phyloP scores from a whole-genome alignment of 2,113 vertebrate genomes.

The Sigmodon hispidus region DNA sequence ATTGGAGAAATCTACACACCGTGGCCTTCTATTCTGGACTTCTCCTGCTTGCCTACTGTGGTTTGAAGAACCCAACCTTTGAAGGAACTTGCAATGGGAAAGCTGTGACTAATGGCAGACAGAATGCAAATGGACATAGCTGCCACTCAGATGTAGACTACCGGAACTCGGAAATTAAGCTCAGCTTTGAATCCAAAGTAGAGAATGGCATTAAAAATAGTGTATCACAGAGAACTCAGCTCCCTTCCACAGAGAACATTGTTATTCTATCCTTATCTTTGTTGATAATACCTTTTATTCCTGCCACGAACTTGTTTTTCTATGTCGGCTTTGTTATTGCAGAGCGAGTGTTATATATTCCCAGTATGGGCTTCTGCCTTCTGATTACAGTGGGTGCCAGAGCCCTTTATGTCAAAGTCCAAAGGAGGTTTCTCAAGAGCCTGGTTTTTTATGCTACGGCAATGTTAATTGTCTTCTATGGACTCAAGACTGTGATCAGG shows the following conservation, averaged over 20 bases:
- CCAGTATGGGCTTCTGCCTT: slow-evolving; percentile 99
- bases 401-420: slow-evolving; percentile 91
- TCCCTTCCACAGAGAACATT: slow-evolving; percentile 94
- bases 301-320: slow-evolving; percentile 98
- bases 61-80: slow-evolving; percentile 86
- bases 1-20: slow-evolving; percentile 95
- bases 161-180: slow-evolving; percentile 85
- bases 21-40: slow-evolving; percentile 92
- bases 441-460: slow-evolving; percentile 92
- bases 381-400: slow-evolving; percentile 94
- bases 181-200: slow-evolving; percentile 84
- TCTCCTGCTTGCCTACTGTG: slow-evolving; percentile 89
- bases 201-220: slow-evolving; percentile 93
- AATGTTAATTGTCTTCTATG: slow-evolving; percentile 92
- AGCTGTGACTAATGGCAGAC: slow-evolving; percentile 92
- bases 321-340: slow-evolving; percentile 99
- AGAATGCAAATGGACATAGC: slow-evolving; percentile 94
- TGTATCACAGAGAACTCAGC: slow-evolving; percentile 85
- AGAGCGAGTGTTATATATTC: slow-evolving; percentile 98
- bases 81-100: slow-evolving; percentile 91
- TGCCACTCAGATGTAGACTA: slow-evolving; percentile 91
- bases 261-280: slow-evolving; percentile 95
- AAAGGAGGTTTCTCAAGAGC: slow-evolving; percentile 90
- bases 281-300: slow-evolving; percentile 95
- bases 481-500: slow-evolving; percentile 94